Evolutionary conservation across 2,113 vertebrate species (phyloP).

Genomic region (Aleadryas rufinucha): DNA sequence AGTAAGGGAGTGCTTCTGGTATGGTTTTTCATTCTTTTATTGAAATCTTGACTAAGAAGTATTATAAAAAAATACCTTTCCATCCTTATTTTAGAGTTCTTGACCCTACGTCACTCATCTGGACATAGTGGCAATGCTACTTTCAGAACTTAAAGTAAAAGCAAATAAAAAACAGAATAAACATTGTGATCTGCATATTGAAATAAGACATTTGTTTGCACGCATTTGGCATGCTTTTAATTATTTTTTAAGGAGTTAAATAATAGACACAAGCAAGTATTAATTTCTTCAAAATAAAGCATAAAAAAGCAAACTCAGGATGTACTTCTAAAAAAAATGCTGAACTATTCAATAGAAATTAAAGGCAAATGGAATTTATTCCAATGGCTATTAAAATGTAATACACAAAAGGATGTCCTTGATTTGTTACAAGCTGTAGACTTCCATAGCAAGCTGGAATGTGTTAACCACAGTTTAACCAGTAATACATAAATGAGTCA

Average conservation of each 20-base stretch:
- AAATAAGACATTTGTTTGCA: neutral
- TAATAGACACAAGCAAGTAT: neutral
- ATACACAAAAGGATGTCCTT: neutral
- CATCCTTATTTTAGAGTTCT: neutral
- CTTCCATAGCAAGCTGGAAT: neutral
- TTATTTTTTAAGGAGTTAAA: neutral
- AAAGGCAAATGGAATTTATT: neutral
- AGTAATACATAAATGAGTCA: neutral
- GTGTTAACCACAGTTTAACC: neutral
- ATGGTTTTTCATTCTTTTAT: neutral
- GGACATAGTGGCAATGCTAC: neutral
- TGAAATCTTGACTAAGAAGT: neutral
- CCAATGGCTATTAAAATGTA: neutral
- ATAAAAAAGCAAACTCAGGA: neutral
- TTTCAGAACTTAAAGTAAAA: neutral
- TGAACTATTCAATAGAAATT: neutral
- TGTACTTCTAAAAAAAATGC: neutral
- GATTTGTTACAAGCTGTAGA: neutral
- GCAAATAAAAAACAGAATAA: neutral
- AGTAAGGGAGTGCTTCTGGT: neutral
- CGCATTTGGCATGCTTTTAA: neutral
- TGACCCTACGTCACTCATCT: neutral
- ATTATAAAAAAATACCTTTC: neutral
- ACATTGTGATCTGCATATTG: neutral
- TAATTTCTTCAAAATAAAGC: neutral